Percentiles rank a stretch among this genome's conserved stretches.
phyloP scores from a whole-genome alignment of 2,888 invertebrate genomes.

The Phalera bucephala region DNA sequence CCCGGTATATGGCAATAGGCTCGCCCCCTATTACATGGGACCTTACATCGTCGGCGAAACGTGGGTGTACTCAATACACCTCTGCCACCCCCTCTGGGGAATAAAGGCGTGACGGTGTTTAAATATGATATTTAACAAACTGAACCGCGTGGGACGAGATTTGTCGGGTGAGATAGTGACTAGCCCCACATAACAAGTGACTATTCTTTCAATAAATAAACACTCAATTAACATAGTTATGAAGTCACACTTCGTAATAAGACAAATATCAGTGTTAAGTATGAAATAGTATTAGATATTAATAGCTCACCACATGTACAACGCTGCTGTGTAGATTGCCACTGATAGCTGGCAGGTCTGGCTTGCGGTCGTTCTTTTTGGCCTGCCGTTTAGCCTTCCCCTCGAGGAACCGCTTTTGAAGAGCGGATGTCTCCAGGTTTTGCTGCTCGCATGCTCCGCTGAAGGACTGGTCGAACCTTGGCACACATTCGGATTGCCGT shows the following conservation, averaged over 20 bases:
- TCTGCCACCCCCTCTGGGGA: too few species aligned
- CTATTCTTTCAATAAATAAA: conserved; percentile 6
- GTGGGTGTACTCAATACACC: too few species aligned
- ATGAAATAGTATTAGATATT: not conserved
- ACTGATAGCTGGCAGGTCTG: conserved; percentile 72
- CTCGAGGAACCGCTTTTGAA: conserved; percentile 95
- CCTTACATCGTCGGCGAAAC: too few species aligned
- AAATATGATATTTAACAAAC: too few species aligned
- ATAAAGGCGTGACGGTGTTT: too few species aligned
- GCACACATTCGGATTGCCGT: conserved; percentile 92
- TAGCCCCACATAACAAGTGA: too few species aligned
- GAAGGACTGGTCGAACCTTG: conserved; percentile 94
- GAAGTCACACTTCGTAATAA: conserved; percentile 2
- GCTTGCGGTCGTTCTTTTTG: conserved; percentile 88
- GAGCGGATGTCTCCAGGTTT: conserved; percentile 92
- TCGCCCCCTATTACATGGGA: too few species aligned
- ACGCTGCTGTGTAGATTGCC: conserved; percentile 87
- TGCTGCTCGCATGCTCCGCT: conserved; percentile 95
- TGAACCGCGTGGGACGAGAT: too few species aligned
- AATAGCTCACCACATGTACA: conserved; percentile 85
- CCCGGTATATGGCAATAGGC: too few species aligned
- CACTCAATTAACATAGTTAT: conserved; percentile 2
- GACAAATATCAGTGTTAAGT: not conserved
- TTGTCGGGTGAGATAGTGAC: too few species aligned
- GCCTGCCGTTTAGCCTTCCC: conserved; percentile 94